Evolutionary conservation across 2,113 vertebrate genomes (phyloP), one percentile per base, ranked within the genome.

Genomic region (Carassius auratus): DNA sequence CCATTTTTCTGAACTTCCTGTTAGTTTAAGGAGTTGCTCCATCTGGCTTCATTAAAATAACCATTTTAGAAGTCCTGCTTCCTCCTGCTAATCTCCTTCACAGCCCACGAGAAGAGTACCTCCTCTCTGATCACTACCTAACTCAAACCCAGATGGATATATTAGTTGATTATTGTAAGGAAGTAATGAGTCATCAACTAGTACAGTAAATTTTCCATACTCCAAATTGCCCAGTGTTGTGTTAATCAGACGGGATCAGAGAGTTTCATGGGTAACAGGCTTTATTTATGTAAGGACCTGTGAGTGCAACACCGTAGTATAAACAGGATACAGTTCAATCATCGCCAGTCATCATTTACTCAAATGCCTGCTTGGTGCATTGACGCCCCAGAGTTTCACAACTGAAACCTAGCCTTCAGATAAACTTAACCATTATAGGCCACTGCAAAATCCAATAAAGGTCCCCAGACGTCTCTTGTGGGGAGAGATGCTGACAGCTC

Each of bases 401-500:
- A 89, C 86, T 86, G 68, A 86, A 88, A 87, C 88, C 42, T 90
- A 57, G 80, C 88, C 76, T 83, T 71, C 73, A 45, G 80, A 38
- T 73, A 57, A 57, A 45, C 77, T 10, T 14, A 23, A 76, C 48
- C 59, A 61, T 64, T 87, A 81, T 69, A 50, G 86, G 30, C 23
- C 77, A 64, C 17, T 81, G 84, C 76, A 90, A 90, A 90, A 83
- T 91, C 86, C 8, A 78, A 89, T 84, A 86, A 86, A 81, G 26
- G 23, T 71, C 69, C 84, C 38, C 83, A 90, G 87, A 83, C 81
- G 84, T 92, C 88, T 90, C 91, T 92, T 84, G 89, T 90, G 90
- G 85, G 36, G 76, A 42, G 88, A 89, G 85, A 87, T 8, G 89
- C 86, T 94, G 93, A 93, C 93, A 93, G 89, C 89, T 86, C 78